A percentile compares a stretch with the other conserved stretches of the same genome.
Conservation (phyloP, 2,888 invertebrate species). For the Parthenolecanium corni region DNA sequence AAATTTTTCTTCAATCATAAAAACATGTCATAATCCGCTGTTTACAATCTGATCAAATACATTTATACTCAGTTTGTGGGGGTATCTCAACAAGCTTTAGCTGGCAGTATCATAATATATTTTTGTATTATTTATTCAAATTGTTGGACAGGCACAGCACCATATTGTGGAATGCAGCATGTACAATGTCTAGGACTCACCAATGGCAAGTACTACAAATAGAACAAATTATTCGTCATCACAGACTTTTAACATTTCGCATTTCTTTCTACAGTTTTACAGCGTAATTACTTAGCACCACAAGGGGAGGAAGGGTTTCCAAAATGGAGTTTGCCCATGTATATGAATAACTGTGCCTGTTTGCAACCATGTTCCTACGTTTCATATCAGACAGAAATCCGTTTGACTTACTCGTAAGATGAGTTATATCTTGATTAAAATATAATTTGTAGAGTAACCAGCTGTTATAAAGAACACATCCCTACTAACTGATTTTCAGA, state of each 20-base stretch:
- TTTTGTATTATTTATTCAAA: too few relatives aligned
- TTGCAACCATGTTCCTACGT: conserved; percentile 30
- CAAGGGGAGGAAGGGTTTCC: conserved; percentile 30
- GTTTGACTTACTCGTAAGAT: background rate
- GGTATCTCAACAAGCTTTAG: too few relatives aligned
- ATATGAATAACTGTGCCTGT: conserved; percentile 31
- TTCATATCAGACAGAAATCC: conserved; percentile 27
- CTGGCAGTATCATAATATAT: too few relatives aligned
- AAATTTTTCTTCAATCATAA: too few relatives aligned
- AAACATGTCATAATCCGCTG: too few relatives aligned
- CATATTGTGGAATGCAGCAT: conserved; percentile 30
- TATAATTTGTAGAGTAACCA: too few relatives aligned
- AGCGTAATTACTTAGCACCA: conserved; percentile 23
- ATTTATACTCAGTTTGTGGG: too few relatives aligned
- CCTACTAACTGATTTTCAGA: too few relatives aligned
- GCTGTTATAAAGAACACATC: too few relatives aligned
- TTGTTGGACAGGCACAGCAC: background rate
- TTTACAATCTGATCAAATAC: too few relatives aligned
- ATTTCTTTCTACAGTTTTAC: conserved; percentile 18
- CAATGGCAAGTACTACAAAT: conserved; percentile 28
- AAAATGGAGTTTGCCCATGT: conserved; percentile 29
- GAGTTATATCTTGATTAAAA: too few relatives aligned
- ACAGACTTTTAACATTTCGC: background rate
- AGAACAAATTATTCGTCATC: too few relatives aligned
- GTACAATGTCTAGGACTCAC: conserved; percentile 23